phyloP scores from a whole-genome alignment of 2,797 vertebrate genomes.

The Acanthurus lineatus region DNA sequence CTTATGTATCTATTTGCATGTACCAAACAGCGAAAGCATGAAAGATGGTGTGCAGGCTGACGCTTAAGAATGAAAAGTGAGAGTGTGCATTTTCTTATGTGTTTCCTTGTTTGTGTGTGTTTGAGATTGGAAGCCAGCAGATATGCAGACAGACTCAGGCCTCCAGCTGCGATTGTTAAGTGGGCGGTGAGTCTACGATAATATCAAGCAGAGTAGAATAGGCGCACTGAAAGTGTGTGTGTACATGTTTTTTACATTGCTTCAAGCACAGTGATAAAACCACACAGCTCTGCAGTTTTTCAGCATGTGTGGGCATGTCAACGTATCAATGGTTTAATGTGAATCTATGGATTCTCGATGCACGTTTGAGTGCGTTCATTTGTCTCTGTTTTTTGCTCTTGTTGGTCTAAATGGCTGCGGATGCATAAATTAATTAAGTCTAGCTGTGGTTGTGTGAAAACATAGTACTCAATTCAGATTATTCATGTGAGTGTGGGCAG shows the following conservation, averaged over 20 bases:
- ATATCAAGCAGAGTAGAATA: constrained; percentile 33
- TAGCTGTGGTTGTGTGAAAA: constrained; percentile 27
- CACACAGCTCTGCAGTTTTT: constrained; percentile 6
- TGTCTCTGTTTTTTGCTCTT: constrained; percentile 5
- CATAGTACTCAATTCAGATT: constrained; percentile 33
- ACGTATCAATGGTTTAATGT: constrained; percentile 23
- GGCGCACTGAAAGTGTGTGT: constrained; percentile 11
- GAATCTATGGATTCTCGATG: not conserved
- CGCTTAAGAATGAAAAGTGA: constrained; percentile 57
- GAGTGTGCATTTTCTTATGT: constrained; percentile 16
- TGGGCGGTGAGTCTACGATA: constrained; percentile 46
- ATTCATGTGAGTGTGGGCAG: constrained; percentile 34
- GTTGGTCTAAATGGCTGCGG: constrained; percentile 2
- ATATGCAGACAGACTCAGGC: constrained; percentile 52
- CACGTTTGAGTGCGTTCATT: not conserved
- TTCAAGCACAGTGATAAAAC: constrained; percentile 21
- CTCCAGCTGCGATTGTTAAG: constrained; percentile 53
- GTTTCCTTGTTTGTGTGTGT: constrained; percentile 1
- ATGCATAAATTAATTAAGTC: constrained; percentile 24
- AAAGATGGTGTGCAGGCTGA: constrained; percentile 30
- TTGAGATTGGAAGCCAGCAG: constrained; percentile 37
- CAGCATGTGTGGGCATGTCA: constrained; percentile 11
- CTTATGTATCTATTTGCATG: constrained; percentile 12
- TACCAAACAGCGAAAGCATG: constrained; percentile 12
- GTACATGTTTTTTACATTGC: constrained; percentile 13